Evolutionary conservation across 2,888 invertebrate genomes (phyloP), one percentile per base, ranked within the genome.

Genomic region (Epiblema foenella): DNA sequence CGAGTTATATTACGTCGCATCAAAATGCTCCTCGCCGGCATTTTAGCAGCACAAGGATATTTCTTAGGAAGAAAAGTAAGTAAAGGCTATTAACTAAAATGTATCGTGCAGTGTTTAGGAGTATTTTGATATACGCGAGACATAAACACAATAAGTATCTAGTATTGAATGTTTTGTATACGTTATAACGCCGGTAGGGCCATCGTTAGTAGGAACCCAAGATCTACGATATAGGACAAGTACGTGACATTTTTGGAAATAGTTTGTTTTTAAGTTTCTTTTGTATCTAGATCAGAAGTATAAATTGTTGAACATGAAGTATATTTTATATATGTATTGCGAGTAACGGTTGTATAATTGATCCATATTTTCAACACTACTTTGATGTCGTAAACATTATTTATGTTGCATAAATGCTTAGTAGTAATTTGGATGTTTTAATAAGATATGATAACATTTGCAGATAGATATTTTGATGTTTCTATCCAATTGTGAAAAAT

Each of bases 251-350:
- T 82, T 85, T 85, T 83, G 83, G 60, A 82, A 85, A 85, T 83
- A 78, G 77, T 80, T 42, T 77, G 73, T 83, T 84, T 83, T 77
- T 80, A 83, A 82, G 77, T 80, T 83, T 83, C 73, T 83, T 85
- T 87, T 86, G 81, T 88, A 86, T 82, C 80, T 84, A 83, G 84
- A 86, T 85, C 85, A 85, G 82, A 87, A 85, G 75, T 87, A 86
- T 87, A 86, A 83, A 88, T 89, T 90, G 87, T 91, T 91, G 78
- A 85, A 85, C 81, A 80, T 86, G 79, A 84, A 85, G 81, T 89
- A 86, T 88, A 87, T 88, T 86, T 86, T 87, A 84, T 85, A 75
- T 72, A 76, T 75, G 76, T 80, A 79, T 79, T 77, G 77, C 75
- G 78, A 81, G 77, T 79, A 80, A 80, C 80, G 79, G 76, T 79